phyloP scores from a whole-genome alignment of 2,888 invertebrate species.

The Saturnia pavonia region DNA sequence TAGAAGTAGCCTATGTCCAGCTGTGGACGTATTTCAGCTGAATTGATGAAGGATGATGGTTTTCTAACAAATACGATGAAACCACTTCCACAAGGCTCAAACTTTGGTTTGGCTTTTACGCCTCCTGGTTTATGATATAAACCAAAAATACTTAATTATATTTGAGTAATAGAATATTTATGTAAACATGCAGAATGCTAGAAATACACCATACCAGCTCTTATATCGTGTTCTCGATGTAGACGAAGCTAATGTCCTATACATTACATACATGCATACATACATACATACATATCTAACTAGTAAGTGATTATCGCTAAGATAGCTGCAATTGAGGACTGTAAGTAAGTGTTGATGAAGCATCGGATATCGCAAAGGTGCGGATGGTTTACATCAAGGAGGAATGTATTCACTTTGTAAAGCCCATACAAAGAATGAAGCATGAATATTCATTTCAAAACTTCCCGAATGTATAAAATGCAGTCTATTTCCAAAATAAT shows the following conservation, averaged over 20 bases:
- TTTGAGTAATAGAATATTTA: neutral
- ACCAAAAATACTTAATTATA: too few species aligned
- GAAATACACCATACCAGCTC: neutral
- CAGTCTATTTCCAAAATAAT: neutral
- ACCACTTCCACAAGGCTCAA: neutral
- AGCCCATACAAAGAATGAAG: neutral
- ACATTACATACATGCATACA: too few species aligned
- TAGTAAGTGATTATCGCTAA: too few species aligned
- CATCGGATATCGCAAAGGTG: neutral
- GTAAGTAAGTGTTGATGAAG: neutral
- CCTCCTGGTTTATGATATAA: too few species aligned
- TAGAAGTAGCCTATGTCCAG: too few species aligned
- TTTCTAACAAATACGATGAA: neutral
- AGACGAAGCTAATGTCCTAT: too few species aligned
- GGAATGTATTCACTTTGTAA: neutral
- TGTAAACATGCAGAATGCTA: neutral
- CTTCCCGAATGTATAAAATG: neutral
- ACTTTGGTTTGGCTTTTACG: neutral
- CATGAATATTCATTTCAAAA: neutral
- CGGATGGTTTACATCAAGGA: neutral
- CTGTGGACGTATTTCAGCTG: too few species aligned
- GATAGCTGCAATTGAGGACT: neutral
- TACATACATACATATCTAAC: too few species aligned
- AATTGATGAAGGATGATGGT: too few species aligned
- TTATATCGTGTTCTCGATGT: too few species aligned